These are phyloP conservation scores for Gobiocypris rarus DNA, from an alignment of 2,113 vertebrate species.

Conservation along the genomic window DNA sequence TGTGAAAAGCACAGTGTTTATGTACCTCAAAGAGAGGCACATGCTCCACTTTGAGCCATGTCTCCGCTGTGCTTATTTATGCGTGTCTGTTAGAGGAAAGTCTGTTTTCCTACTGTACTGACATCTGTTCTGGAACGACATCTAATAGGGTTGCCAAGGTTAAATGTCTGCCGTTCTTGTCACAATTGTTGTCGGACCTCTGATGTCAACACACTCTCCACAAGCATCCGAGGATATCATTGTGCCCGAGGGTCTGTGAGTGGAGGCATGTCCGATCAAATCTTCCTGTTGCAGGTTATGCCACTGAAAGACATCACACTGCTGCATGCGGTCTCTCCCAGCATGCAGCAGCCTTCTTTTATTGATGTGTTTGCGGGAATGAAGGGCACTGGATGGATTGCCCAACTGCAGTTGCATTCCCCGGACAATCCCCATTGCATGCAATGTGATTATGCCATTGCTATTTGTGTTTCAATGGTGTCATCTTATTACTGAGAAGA, in stretches of 20 bases:
- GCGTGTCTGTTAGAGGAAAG: slow-evolving; percentile 24
- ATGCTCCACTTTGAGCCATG: slow-evolving; percentile 44
- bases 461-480: slow-evolving; percentile 42
- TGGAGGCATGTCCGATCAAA: slow-evolving; percentile 43
- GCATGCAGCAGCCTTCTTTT: neutral
- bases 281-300: slow-evolving; percentile 60
- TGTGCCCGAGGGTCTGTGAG: slow-evolving; percentile 59
- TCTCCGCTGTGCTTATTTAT: slow-evolving; percentile 51
- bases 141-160: slow-evolving; percentile 65
- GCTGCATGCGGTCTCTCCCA: neutral
- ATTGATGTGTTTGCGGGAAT: neutral
- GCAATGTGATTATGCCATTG: neutral
- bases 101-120: slow-evolving; percentile 3
- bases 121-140: slow-evolving; percentile 52
- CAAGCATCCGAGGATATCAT: slow-evolving; percentile 58
- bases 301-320: slow-evolving; percentile 55
- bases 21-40: slow-evolving; percentile 58
- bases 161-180: slow-evolving; percentile 67
- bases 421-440: slow-evolving; percentile 28
- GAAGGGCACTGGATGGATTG: neutral
- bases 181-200: slow-evolving; percentile 70
- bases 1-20: slow-evolving; percentile 57
- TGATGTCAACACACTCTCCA: slow-evolving; percentile 63
- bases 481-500: slow-evolving; percentile 19
- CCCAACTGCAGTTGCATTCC: slow-evolving; percentile 11